These are phyloP conservation scores for Hyphantria cunea DNA, from an alignment of 1,140 invertebrate species.

Conservation along the genomic window DNA sequence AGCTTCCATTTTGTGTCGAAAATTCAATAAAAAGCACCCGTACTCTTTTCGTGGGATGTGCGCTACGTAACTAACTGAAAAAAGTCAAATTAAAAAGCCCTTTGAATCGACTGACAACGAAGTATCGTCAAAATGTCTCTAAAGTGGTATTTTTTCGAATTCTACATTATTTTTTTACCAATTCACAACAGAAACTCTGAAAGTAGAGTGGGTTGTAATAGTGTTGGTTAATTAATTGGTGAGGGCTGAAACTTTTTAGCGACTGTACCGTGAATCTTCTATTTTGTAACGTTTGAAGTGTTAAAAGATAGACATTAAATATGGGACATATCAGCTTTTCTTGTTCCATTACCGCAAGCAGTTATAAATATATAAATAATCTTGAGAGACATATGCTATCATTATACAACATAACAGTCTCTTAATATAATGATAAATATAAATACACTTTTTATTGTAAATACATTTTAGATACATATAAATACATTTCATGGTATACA, in stretches of 20 bases:
- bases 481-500: too few relatives aligned
- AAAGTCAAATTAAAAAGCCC: conserved; percentile 25
- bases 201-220: conserved; percentile 2
- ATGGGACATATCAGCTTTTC: not conserved
- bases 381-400: too few relatives aligned
- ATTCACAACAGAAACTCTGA: not conserved
- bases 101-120: conserved; percentile 13
- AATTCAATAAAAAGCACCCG: conserved; percentile 23
- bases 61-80: conserved; percentile 24
- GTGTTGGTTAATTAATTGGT: conserved; percentile 19
- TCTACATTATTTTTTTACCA: conserved; percentile 9
- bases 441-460: too few relatives aligned
- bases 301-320: not conserved
- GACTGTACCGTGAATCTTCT: too few relatives aligned
- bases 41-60: conserved; percentile 1
- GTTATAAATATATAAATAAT: too few relatives aligned
- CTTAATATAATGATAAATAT: too few relatives aligned
- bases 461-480: too few relatives aligned
- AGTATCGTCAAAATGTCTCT: conserved; percentile 8
- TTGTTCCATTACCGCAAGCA: not conserved
- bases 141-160: conserved; percentile 11
- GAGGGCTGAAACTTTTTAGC: conserved; percentile 3
- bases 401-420: too few relatives aligned
- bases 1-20: conserved; percentile 9
- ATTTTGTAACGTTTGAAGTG: too few relatives aligned